phyloP scores from a whole-genome alignment of 2,888 invertebrate species.

The Lasioglossum villosulum region DNA sequence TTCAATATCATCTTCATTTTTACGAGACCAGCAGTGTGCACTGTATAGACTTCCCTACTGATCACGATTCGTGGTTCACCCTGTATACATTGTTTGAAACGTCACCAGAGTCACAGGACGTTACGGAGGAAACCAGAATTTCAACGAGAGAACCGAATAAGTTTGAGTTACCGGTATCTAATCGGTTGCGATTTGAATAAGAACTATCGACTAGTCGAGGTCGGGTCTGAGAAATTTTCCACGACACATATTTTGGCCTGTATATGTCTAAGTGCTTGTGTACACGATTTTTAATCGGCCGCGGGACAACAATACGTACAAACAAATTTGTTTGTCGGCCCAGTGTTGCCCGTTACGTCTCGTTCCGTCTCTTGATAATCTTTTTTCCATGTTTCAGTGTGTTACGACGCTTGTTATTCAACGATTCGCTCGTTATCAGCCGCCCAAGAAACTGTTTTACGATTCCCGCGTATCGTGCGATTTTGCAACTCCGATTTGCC shows the following conservation, averaged over 20 bases:
- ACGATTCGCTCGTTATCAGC: background rate
- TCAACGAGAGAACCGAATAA: background rate
- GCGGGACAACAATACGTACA: background rate
- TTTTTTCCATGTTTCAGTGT: background rate
- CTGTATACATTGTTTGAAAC: background rate
- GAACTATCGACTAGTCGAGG: background rate
- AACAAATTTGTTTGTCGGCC: background rate
- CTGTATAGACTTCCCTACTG: too few relatives aligned
- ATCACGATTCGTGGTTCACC: too few relatives aligned
- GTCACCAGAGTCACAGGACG: background rate
- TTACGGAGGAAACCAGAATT: background rate
- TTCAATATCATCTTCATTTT: too few relatives aligned
- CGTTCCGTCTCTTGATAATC: background rate
- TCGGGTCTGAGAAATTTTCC: background rate
- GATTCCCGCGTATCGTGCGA: background rate
- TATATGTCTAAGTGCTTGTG: background rate
- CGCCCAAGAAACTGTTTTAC: background rate
- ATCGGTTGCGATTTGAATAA: background rate
- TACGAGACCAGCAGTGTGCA: too few relatives aligned
- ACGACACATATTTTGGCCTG: slow-evolving; percentile 20
- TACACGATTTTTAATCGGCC: background rate
- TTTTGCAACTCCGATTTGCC: background rate
- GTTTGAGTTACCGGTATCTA: background rate
- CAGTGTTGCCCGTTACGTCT: background rate
- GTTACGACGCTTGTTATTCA: background rate